phyloP scores from a whole-genome alignment of 2,797 vertebrate genomes.

The Myotis daubentonii region DNA sequence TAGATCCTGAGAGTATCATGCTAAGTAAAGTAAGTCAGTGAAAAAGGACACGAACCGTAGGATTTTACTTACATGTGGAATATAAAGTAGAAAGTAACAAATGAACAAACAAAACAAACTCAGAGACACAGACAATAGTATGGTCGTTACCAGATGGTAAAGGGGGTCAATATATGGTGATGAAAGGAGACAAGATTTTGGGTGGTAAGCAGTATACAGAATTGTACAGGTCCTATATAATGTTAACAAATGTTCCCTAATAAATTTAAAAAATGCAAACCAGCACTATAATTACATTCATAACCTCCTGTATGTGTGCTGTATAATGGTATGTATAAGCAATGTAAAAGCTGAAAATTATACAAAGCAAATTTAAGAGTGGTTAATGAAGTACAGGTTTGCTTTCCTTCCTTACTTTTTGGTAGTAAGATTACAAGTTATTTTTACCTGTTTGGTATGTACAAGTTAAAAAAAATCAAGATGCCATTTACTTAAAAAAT shows the following conservation, averaged over 20 bases:
- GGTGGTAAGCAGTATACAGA: not conserved
- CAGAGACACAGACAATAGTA: not conserved
- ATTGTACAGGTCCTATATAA: not conserved
- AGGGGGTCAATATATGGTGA: not conserved
- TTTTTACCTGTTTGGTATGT: constrained; percentile 12
- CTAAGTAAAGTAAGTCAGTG: not conserved
- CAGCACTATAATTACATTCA: not conserved
- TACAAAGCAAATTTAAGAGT: not conserved
- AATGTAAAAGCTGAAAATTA: constrained; percentile 21
- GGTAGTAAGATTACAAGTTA: not conserved
- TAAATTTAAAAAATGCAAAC: not conserved
- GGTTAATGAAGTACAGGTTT: not conserved
- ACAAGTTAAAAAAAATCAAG: not conserved
- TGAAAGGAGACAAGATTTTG: not conserved
- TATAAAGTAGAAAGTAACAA: not conserved
- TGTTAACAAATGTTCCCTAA: not conserved
- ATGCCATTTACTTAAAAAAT: not conserved
- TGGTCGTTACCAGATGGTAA: not conserved
- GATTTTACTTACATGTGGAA: not conserved
- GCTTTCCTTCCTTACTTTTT: constrained; percentile 44
- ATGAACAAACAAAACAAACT: not conserved
- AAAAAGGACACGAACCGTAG: not conserved
- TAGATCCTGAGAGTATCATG: not conserved
- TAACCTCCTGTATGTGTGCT: not conserved
- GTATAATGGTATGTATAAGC: not conserved